Conservation (phyloP, 1,140 invertebrate genomes). For the Nephotettix cincticeps region DNA sequence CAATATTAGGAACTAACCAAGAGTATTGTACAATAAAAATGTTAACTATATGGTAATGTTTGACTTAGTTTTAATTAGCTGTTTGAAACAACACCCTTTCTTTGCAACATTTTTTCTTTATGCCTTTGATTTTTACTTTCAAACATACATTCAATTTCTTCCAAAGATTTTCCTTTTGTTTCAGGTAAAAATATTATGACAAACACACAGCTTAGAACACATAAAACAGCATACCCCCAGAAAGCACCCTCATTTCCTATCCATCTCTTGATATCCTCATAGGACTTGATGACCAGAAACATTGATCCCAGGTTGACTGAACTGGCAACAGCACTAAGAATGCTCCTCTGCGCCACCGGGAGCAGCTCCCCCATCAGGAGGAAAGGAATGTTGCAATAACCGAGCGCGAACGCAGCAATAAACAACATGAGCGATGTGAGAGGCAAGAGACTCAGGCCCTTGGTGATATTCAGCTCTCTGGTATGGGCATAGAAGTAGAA, state of each 20-base stretch:
- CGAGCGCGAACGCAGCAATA: constrained; percentile 54
- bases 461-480: constrained; percentile 30
- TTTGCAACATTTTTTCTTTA: background rate
- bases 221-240: constrained; percentile 53
- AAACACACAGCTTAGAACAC: constrained; percentile 48
- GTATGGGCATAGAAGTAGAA: constrained; percentile 55
- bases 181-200: constrained; percentile 54
- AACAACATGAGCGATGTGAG: constrained; percentile 51
- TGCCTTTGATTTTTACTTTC: constrained; percentile 29
- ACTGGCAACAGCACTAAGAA: constrained; percentile 49
- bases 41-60: no score
- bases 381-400: constrained; percentile 54
- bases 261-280: constrained; percentile 43
- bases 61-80: no score
- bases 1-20: no score
- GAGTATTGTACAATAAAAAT: no score
- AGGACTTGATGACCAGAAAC: constrained; percentile 54
- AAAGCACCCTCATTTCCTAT: constrained; percentile 50
- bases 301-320: constrained; percentile 50
- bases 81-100: no score
- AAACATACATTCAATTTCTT: constrained; percentile 51
- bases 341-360: constrained; percentile 47
- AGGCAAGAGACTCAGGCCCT: constrained; percentile 48
- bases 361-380: constrained; percentile 55
- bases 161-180: constrained; percentile 55